Percentiles rank a stretch among this genome's conserved stretches.
Evolutionary conservation across 1,140 invertebrate species (phyloP).

Genomic region (Drosophila obscura): DNA sequence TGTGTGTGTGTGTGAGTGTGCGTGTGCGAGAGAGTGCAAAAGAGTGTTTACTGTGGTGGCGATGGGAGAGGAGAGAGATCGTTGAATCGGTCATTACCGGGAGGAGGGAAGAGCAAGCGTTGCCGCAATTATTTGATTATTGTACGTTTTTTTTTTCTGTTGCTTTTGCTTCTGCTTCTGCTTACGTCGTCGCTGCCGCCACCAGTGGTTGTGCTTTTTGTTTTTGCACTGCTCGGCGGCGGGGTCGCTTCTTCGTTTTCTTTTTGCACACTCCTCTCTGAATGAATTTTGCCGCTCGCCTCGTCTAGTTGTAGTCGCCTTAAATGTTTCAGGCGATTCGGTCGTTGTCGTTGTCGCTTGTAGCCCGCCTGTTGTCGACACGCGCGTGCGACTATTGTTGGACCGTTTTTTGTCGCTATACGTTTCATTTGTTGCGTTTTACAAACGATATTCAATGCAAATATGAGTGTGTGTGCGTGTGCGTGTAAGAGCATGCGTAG

Average conservation of each 20-base stretch:
- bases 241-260: slow-evolving; percentile 72
- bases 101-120: slow-evolving; percentile 30
- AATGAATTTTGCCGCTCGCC: slow-evolving; percentile 82
- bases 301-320: slow-evolving; percentile 83
- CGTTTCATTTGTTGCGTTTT: slow-evolving; percentile 50
- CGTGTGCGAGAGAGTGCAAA: slow-evolving; percentile 53
- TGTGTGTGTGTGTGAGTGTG: slow-evolving; percentile 50
- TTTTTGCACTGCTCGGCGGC: slow-evolving; percentile 66
- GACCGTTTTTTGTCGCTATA: slow-evolving; percentile 34
- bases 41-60: slow-evolving; percentile 6
- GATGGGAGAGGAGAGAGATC: neutral
- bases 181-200: slow-evolving; percentile 24
- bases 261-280: slow-evolving; percentile 71
- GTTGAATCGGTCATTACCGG: slow-evolving; percentile 8
- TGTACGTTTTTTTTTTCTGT: slow-evolving; percentile 62
- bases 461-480: slow-evolving; percentile 5
- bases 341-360: slow-evolving; percentile 46
- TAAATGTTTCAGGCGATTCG: slow-evolving; percentile 74
- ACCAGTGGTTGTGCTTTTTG: slow-evolving; percentile 58
- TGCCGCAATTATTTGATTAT: slow-evolving; percentile 74
- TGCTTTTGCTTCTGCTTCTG: slow-evolving; percentile 41
- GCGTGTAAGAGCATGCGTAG: slow-evolving; percentile 38
- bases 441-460: neutral
- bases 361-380: slow-evolving; percentile 35
- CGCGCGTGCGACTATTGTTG: slow-evolving; percentile 24